Evolutionary conservation across 2,888 invertebrate species (phyloP).

Genomic region (Polymixis flavicincta): DNA sequence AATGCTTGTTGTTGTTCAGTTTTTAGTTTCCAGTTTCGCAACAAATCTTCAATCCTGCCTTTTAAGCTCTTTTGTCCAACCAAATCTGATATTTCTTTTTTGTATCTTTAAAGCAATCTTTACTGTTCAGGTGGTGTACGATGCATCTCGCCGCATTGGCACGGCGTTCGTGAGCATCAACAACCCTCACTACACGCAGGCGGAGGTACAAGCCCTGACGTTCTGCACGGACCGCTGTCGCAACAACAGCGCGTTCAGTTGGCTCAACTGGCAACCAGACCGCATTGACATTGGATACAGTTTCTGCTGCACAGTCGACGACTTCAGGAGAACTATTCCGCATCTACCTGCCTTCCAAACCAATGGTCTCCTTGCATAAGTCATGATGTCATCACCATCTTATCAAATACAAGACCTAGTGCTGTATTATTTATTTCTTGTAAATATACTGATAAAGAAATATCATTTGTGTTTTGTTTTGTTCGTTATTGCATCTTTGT

Average conservation of each 20-base stretch:
- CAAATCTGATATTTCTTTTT: not conserved
- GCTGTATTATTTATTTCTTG: slow-evolving; percentile 6
- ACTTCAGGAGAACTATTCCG: slow-evolving; percentile 88
- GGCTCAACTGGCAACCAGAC: slow-evolving; percentile 91
- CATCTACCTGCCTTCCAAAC: slow-evolving; percentile 89
- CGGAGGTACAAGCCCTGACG: slow-evolving; percentile 80
- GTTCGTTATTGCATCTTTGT: not conserved
- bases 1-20: not conserved
- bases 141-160: slow-evolving; percentile 86
- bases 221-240: slow-evolving; percentile 90
- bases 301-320: slow-evolving; percentile 91
- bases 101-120: not conserved
- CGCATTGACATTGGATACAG: slow-evolving; percentile 90
- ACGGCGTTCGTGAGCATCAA: slow-evolving; percentile 92
- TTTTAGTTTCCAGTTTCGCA: not conserved
- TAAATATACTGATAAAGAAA: slow-evolving; percentile 23
- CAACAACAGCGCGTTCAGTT: slow-evolving; percentile 90
- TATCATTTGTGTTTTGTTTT: not conserved
- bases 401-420: not conserved
- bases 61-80: not conserved
- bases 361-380: slow-evolving; percentile 59
- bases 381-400: not conserved
- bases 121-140: slow-evolving; percentile 88
- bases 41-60: not conserved
- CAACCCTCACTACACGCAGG: slow-evolving; percentile 90